A percentile compares a stretch with the other conserved stretches of the same genome.
These are phyloP conservation scores for Orthonyx spaldingii DNA, from an alignment of 2,113 vertebrate species.

Conservation along the genomic window DNA sequence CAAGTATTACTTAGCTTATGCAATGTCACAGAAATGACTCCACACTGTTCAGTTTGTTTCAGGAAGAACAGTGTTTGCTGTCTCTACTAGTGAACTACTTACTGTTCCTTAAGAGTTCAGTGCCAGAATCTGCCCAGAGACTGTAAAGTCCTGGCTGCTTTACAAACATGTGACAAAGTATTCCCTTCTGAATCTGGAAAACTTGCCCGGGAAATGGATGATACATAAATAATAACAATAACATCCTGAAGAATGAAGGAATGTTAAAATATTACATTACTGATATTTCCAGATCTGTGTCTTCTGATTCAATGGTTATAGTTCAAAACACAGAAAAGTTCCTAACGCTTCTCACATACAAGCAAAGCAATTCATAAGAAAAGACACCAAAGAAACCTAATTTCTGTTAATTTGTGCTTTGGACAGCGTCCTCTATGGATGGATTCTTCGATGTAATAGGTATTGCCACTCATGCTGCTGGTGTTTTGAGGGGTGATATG, in stretches of 20 bases:
- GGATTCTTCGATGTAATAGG: background rate
- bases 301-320: background rate
- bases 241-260: background rate
- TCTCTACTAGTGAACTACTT: background rate
- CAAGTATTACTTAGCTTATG: background rate
- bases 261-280: background rate
- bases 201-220: background rate
- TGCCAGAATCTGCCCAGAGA: background rate
- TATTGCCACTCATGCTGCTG: background rate
- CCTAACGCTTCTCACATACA: background rate
- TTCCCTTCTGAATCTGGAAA: background rate
- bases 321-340: background rate
- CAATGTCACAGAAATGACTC: background rate
- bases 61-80: background rate
- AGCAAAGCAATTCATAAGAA: background rate
- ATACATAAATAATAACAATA: background rate
- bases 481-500: background rate
- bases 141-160: background rate
- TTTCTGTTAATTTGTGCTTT: background rate
- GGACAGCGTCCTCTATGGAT: background rate
- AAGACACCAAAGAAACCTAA: background rate
- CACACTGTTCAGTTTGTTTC: background rate
- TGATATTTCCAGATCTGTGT: background rate
- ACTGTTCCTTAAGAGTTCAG: background rate
- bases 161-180: background rate